Base-by-base conservation (phyloP, 2,797 vertebrate species). In the Xiphophorus birchmanni region DNA sequence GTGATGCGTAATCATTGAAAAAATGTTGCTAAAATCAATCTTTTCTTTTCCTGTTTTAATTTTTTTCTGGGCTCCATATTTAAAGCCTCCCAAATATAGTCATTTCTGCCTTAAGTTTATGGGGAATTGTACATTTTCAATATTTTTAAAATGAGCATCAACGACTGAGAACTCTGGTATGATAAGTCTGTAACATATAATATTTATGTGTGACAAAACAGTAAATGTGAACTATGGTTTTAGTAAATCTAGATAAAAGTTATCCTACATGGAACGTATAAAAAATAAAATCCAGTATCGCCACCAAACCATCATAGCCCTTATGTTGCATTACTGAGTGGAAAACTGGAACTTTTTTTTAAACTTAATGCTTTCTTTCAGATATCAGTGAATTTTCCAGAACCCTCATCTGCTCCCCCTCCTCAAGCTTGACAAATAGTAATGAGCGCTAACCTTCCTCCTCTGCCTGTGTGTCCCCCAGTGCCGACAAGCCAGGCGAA, bases 401-500 rank as follows among this genome's bases (percentile, higher is more conserved):
- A 48, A 75, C 75, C 65, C 79, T 44, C 65, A 76, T 80, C 83
- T 84, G 87, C 40, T 86, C 74, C 52, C 63, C 17, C 29, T 26
- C 54, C 75, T 72, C 40, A 35, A 67, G 76, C 80, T 73, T 29
- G 80, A 88, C 77, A 78, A 81, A 80, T 73, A 35, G 78, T 88
- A 86, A 88, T 77, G 37, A 90, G 44, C 82, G 47, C 83, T 86
- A 84, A 90, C 82, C 76, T 60, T 77, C 75, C 75, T 80, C 50
- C 69, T 86, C 76, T 86, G 42, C 72, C 42, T 74, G 40, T 81
- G 87, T 79, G 58, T 77, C 52, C 77, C 76, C 91, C 54, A 99
- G 99, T 99, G 99, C 95, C 97, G 96, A 78, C 97, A 99, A 95
- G 98, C 99, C 47, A 96, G 97, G 78, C 94, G 96, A 93, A 99